A percentile compares a stretch with the other conserved stretches of the same genome.
Evolutionary conservation across 2,888 invertebrate genomes (phyloP).

Genomic region (Drosophila niveifrons): DNA sequence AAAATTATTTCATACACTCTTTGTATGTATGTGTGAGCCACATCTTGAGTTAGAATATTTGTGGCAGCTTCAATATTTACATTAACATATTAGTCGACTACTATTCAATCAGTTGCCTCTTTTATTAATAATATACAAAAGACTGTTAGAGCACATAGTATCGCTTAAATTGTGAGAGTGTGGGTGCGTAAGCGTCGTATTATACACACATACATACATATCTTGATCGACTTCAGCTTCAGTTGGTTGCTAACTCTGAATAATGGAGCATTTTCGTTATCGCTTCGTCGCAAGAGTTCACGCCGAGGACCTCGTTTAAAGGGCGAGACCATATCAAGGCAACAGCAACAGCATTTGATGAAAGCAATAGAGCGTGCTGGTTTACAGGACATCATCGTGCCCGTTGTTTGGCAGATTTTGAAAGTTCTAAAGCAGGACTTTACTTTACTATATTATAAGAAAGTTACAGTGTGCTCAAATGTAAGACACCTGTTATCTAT

Average conservation of each 20-base stretch:
- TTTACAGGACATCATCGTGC: background rate
- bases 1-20: too few species aligned
- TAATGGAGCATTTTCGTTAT: slow-evolving; percentile 55
- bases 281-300: slow-evolving; percentile 72
- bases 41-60: too few species aligned
- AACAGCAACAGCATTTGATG: background rate
- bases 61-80: too few species aligned
- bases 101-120: too few species aligned
- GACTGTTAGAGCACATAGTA: too few species aligned
- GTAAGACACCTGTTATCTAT: too few species aligned
- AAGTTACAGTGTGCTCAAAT: too few species aligned
- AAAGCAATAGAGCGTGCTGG: background rate
- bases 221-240: slow-evolving; percentile 11
- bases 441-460: too few species aligned
- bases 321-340: slow-evolving; percentile 28
- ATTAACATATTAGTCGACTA: too few species aligned
- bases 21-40: too few species aligned
- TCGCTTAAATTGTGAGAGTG: background rate
- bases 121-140: too few species aligned
- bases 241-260: slow-evolving; percentile 4
- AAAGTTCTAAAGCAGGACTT: too few species aligned
- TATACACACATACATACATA: background rate
- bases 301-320: slow-evolving; percentile 29
- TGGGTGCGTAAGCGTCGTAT: background rate
- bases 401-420: background rate